These are phyloP conservation scores for Drosophila subobscura DNA, from an alignment of 1,140 invertebrate genomes.

Conservation along the genomic window DNA sequence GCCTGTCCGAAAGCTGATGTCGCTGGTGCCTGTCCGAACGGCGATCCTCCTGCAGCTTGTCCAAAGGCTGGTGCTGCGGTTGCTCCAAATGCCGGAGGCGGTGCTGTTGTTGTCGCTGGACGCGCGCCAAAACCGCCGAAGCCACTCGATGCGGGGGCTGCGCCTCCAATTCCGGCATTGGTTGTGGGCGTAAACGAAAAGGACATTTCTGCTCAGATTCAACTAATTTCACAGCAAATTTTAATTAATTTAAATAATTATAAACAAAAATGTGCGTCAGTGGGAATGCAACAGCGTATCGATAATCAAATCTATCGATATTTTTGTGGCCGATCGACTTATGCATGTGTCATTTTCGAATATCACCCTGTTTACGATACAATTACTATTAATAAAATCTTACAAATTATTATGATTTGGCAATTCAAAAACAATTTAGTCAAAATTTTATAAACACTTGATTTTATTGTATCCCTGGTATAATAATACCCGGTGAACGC, in stretches of 20 bases:
- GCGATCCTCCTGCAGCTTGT: constrained; percentile 9
- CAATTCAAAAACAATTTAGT: too few relatives aligned
- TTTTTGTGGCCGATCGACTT: too few relatives aligned
- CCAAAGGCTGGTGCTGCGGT: constrained; percentile 54
- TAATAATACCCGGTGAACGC: not conserved
- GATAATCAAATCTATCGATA: too few relatives aligned
- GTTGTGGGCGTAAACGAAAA: constrained; percentile 67
- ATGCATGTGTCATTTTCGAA: too few relatives aligned
- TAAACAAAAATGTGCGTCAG: constrained; percentile 19
- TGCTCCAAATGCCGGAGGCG: constrained; percentile 58
- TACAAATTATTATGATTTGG: too few relatives aligned
- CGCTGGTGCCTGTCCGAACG: not conserved
- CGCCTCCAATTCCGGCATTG: constrained; percentile 42
- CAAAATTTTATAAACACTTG: not conserved
- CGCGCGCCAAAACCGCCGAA: constrained; percentile 74
- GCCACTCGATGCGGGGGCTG: constrained; percentile 34
- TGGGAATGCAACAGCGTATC: too few relatives aligned
- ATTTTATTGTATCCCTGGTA: not conserved
- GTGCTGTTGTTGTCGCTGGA: constrained; percentile 40
- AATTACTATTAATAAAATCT: too few relatives aligned
- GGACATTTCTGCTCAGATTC: constrained; percentile 53
- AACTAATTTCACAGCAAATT: constrained; percentile 8
- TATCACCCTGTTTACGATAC: too few relatives aligned
- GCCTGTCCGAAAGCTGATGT: constrained; percentile 24
- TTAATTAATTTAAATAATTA: not conserved